phyloP scores from a whole-genome alignment of 2,888 invertebrate genomes.

The Melieria picta region DNA sequence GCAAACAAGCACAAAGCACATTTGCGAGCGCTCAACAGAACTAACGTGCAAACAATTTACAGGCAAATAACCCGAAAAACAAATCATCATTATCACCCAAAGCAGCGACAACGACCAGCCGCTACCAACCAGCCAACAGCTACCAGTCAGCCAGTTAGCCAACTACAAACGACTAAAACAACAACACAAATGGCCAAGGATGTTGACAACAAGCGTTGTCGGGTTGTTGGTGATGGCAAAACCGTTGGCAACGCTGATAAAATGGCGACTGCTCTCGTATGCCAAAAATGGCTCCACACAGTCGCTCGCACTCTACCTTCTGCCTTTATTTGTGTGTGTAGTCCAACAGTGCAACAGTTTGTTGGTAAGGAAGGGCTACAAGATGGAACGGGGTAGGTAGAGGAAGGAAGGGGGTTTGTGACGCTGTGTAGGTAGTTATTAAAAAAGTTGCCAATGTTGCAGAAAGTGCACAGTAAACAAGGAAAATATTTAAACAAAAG shows the following conservation, averaged over 20 bases:
- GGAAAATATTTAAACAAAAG: conserved; percentile 13
- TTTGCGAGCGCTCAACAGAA: conserved; percentile 9
- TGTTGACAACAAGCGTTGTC: not conserved
- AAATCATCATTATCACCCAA: conserved; percentile 33
- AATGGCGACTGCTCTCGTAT: too few relatives aligned
- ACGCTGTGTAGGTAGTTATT: conserved; percentile 15
- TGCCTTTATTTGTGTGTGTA: not conserved
- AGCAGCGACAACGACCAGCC: not conserved
- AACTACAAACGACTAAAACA: not conserved
- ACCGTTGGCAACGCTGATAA: not conserved
- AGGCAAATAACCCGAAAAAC: conserved; percentile 34
- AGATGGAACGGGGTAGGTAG: too few relatives aligned
- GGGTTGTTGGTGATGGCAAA: not conserved
- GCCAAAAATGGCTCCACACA: too few relatives aligned
- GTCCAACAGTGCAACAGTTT: not conserved
- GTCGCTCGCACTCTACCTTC: too few relatives aligned
- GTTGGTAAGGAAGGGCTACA: not conserved
- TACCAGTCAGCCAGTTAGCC: not conserved
- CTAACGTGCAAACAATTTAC: conserved; percentile 36
- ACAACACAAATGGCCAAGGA: not conserved
- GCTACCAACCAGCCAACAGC: not conserved
- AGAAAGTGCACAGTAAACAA: conserved; percentile 32
- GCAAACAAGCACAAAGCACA: too few relatives aligned
- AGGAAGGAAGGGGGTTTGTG: too few relatives aligned
- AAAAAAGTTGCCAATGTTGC: conserved; percentile 35